Conservation (phyloP, 2,888 invertebrate genomes). For the Allygus modestus region DNA sequence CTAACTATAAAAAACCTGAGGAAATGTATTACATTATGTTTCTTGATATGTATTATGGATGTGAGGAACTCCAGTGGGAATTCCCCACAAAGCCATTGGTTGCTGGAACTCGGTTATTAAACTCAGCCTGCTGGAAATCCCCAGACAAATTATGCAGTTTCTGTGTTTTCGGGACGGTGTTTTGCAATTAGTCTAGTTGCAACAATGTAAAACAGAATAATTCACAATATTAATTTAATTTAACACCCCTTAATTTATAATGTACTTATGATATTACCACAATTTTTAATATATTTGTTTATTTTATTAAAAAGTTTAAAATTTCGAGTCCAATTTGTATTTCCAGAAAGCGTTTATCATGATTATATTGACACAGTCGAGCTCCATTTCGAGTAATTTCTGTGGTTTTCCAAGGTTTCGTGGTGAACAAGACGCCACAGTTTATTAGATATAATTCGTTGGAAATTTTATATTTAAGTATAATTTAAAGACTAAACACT, state of each 20-base stretch:
- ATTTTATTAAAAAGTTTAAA: too few relatives aligned
- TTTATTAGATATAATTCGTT: neutral
- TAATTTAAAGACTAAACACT: neutral
- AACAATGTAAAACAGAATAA: too few relatives aligned
- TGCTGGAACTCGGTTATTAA: neutral
- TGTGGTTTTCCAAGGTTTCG: neutral
- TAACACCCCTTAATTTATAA: too few relatives aligned
- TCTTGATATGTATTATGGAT: neutral
- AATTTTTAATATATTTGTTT: too few relatives aligned
- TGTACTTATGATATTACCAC: too few relatives aligned
- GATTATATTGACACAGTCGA: neutral
- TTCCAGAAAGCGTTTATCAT: too few relatives aligned
- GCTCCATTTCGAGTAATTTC: neutral
- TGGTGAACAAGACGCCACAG: neutral
- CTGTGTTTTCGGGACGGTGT: too few relatives aligned
- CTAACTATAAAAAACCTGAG: neutral
- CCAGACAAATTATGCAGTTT: too few relatives aligned
- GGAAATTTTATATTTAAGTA: conserved; percentile 10
- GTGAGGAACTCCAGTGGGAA: too few relatives aligned
- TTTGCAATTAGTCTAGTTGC: too few relatives aligned
- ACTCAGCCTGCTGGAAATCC: neutral
- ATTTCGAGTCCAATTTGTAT: too few relatives aligned
- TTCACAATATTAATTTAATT: too few relatives aligned
- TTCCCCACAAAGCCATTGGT: neutral
- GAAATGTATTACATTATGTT: neutral